A percentile compares a stretch with the other conserved stretches of the same genome.
These are phyloP conservation scores for Graphium colonna DNA, from an alignment of 2,888 invertebrate species.

Conservation along the genomic window DNA sequence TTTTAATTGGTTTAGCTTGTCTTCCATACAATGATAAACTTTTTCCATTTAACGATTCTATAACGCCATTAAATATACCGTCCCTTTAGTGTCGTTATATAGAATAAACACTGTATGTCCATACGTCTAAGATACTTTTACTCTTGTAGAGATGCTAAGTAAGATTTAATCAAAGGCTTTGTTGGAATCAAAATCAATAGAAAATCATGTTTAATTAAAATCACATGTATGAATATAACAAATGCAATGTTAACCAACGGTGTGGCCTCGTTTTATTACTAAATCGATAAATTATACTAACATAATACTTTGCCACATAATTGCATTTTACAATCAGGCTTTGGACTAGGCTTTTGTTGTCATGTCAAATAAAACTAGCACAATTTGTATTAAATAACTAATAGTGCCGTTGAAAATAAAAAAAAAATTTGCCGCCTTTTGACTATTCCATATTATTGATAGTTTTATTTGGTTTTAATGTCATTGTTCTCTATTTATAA, in stretches of 20 bases:
- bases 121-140: not conserved
- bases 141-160: not conserved
- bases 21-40: no score
- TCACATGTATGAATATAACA: not conserved
- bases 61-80: not conserved
- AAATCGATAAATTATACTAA: constrained; percentile 15
- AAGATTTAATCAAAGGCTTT: not conserved
- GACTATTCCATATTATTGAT: not conserved
- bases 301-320: constrained; percentile 4
- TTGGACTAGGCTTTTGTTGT: not conserved
- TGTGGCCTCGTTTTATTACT: constrained; percentile 15
- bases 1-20: no score
- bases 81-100: no score
- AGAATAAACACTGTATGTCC: not conserved
- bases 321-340: constrained; percentile 2
- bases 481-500: no score
- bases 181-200: not conserved
- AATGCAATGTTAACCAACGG: not conserved
- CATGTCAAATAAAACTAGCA: not conserved
- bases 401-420: no score
- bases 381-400: no score
- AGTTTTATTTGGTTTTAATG: no score
- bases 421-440: not conserved
- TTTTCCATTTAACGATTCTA: no score
- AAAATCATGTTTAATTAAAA: not conserved